These are phyloP conservation scores for Trichacis sp. DNA, from an alignment of 2,888 invertebrate species.

Conservation along the genomic window DNA sequence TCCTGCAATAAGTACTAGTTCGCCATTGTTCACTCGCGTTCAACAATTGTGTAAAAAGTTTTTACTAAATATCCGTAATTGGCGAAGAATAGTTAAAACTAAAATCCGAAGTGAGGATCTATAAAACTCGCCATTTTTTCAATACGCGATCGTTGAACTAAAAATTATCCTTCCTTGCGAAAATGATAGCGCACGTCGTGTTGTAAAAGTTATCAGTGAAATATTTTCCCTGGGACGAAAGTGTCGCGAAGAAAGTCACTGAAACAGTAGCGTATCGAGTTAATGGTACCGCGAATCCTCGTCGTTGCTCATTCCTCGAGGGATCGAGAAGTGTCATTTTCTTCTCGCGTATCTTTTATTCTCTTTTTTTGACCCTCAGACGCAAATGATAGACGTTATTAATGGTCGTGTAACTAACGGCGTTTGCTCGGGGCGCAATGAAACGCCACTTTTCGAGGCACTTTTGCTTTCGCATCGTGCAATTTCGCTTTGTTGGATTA, in stretches of 20 bases:
- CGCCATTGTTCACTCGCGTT: too few species aligned
- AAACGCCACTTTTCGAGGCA: constrained; percentile 20
- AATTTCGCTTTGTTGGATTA: constrained; percentile 3
- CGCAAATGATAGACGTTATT: constrained; percentile 34
- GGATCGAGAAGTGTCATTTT: constrained; percentile 36
- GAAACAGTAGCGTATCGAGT: constrained; percentile 9
- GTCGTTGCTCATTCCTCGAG: constrained; percentile 32
- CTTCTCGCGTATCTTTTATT: constrained; percentile 32
- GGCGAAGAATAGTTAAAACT: too few species aligned
- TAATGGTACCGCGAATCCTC: constrained; percentile 24
- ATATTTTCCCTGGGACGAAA: neutral
- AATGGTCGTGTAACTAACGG: constrained; percentile 31
- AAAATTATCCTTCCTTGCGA: too few species aligned
- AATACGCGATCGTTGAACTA: too few species aligned
- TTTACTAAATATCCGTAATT: too few species aligned
- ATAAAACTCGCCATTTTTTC: too few species aligned
- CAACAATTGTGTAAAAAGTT: too few species aligned
- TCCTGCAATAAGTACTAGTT: too few species aligned
- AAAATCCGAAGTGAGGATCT: too few species aligned
- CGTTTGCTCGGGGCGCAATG: constrained; percentile 17
- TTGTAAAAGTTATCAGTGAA: neutral
- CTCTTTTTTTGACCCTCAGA: constrained; percentile 23
- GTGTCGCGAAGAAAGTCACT: neutral
- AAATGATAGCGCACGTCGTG: neutral
- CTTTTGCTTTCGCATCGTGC: constrained; percentile 9